These are phyloP conservation scores for Collichthys lucidus DNA, from an alignment of 2,113 vertebrate species.

Conservation along the genomic window DNA sequence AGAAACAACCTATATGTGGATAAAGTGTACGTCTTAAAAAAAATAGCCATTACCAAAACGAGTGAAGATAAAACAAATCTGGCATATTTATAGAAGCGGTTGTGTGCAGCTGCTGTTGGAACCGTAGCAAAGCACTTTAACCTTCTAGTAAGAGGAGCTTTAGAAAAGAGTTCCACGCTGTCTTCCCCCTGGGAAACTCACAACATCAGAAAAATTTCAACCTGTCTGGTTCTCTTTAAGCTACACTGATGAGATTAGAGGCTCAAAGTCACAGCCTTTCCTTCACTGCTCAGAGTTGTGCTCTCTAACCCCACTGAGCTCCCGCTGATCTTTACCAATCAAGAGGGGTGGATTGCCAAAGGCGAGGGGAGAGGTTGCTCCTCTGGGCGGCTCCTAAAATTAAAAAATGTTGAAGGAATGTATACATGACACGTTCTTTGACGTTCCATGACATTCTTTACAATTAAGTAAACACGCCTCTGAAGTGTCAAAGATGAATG, in stretches of 20 bases:
- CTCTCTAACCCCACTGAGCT: background rate
- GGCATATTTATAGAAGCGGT: slow-evolving; percentile 8
- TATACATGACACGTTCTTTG: background rate
- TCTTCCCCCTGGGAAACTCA: slow-evolving; percentile 6
- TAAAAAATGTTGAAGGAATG: slow-evolving; percentile 32
- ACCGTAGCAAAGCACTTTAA: slow-evolving; percentile 20
- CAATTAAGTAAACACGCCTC: slow-evolving; percentile 17
- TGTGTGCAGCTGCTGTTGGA: slow-evolving; percentile 26
- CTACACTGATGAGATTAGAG: slow-evolving; percentile 53
- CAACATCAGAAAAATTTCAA: slow-evolving; percentile 29
- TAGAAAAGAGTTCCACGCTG: slow-evolving; percentile 11
- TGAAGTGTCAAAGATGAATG: slow-evolving; percentile 22
- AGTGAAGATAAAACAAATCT: background rate
- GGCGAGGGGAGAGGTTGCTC: slow-evolving; percentile 6
- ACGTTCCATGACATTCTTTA: too few relatives aligned
- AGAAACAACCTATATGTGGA: background rate
- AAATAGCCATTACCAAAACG: background rate
- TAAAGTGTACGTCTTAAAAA: background rate
- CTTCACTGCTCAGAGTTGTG: background rate
- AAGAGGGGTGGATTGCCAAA: slow-evolving; percentile 6
- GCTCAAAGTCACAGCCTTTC: slow-evolving; percentile 30
- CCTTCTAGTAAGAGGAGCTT: slow-evolving; percentile 15
- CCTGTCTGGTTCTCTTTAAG: slow-evolving; percentile 41
- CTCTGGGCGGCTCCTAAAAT: background rate
- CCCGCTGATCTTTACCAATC: slow-evolving; percentile 21